phyloP scores from a whole-genome alignment of 2,113 vertebrate genomes.

The Peromyscus californicus region DNA sequence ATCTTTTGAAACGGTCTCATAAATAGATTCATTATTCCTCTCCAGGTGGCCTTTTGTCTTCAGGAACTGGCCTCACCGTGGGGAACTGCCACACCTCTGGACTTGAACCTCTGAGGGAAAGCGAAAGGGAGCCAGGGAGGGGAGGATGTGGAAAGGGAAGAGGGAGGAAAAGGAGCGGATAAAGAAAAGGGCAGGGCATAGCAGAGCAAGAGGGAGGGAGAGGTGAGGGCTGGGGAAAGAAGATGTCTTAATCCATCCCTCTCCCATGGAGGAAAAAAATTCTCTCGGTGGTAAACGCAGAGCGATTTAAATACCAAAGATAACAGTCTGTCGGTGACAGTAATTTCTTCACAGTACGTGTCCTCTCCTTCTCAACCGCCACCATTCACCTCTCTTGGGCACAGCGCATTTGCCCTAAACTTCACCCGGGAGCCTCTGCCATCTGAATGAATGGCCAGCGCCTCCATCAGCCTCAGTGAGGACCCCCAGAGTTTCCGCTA shows the following conservation, averaged over 20 bases:
- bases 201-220: background rate
- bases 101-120: conserved; percentile 3
- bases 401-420: conserved; percentile 67
- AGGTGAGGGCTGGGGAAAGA: background rate
- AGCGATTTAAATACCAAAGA: background rate
- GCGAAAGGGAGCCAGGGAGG: background rate
- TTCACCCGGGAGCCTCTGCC: conserved; percentile 50
- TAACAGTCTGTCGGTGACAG: background rate
- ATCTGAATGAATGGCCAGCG: conserved; percentile 40
- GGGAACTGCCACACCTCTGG: background rate
- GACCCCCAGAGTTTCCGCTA: background rate
- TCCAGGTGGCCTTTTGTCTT: conserved; percentile 19
- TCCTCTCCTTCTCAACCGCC: background rate
- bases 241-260: background rate
- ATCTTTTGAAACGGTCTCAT: background rate
- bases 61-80: background rate
- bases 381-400: background rate
- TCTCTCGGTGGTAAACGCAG: background rate
- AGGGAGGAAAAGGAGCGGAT: background rate
- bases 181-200: too few species aligned
- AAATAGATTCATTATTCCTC: background rate
- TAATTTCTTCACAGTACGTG: background rate
- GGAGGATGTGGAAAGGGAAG: too few species aligned
- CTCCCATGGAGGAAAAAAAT: background rate
- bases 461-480: background rate